Conservation (phyloP, 2,888 invertebrate genomes). For the Monoplex corrugatus region DNA sequence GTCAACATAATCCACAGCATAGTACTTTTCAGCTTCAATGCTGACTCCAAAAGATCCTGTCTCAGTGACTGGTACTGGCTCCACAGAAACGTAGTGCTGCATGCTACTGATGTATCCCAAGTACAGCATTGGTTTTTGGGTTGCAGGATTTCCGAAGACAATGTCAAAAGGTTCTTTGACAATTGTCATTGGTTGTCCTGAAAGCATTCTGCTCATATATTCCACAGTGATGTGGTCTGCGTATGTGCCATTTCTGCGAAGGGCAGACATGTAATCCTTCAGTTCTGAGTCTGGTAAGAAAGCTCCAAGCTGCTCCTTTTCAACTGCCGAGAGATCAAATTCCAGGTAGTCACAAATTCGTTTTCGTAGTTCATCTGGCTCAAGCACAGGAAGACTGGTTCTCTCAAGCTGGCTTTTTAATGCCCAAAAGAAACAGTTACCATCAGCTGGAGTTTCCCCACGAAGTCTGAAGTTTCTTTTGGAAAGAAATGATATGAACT, state of each 20-base stretch:
- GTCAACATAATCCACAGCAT: too few relatives aligned
- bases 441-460: too few relatives aligned
- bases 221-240: neutral
- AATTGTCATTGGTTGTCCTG: neutral
- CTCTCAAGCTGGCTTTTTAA: neutral
- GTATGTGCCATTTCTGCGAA: too few relatives aligned
- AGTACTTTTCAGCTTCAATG: neutral
- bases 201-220: slow-evolving; percentile 16
- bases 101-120: neutral
- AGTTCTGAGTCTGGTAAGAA: neutral
- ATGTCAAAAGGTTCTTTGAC: neutral
- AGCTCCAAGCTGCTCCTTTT: slow-evolving; percentile 1
- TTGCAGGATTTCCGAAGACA: slow-evolving; percentile 7
- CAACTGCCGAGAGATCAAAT: neutral
- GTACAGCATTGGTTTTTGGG: neutral
- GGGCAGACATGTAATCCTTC: neutral
- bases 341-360: neutral
- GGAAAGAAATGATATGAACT: too few relatives aligned
- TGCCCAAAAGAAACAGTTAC: too few relatives aligned
- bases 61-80: slow-evolving; percentile 1
- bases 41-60: slow-evolving; percentile 13
- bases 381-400: neutral
- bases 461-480: too few relatives aligned
- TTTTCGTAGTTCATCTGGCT: neutral
- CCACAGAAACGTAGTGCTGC: slow-evolving; percentile 9